A percentile compares a stretch with the other conserved stretches of the same genome.
Conservation (phyloP, 2,797 vertebrate genomes). For the Macropodus opercularis region DNA sequence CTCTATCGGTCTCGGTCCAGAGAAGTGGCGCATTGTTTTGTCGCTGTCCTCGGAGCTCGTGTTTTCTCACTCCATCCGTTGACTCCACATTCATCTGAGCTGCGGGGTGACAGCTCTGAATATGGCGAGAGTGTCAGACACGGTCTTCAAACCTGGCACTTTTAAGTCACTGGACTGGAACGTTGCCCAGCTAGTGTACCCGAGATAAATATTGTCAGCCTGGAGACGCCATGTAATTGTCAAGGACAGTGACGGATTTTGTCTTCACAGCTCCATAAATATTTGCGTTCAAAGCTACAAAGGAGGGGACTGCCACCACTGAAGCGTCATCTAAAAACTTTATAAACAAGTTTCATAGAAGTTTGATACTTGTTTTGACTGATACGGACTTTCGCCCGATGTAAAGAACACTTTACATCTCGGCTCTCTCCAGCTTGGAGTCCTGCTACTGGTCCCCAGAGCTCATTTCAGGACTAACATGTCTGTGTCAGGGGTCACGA, state of each 20-base stretch:
- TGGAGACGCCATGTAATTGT: constrained; percentile 42
- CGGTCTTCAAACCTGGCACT: constrained; percentile 34
- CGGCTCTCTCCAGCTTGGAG: constrained; percentile 42
- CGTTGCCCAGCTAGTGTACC: constrained; percentile 56
- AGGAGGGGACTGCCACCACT: constrained; percentile 33
- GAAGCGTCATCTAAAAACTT: constrained; percentile 17
- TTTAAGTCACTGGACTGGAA: constrained; percentile 54
- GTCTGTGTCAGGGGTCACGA: constrained; percentile 76
- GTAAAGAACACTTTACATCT: constrained; percentile 30
- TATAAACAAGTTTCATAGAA: constrained; percentile 7
- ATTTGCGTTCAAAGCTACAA: constrained; percentile 14
- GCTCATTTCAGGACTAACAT: constrained; percentile 61
- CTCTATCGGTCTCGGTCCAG: neutral
- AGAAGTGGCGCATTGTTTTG: neutral
- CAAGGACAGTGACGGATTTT: constrained; percentile 32
- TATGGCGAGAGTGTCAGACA: constrained; percentile 61
- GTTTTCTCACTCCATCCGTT: constrained; percentile 11
- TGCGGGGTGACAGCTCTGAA: constrained; percentile 34
- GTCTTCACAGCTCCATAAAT: constrained; percentile 22
- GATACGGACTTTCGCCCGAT: constrained; percentile 50
- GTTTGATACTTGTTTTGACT: neutral
- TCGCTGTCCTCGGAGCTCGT: neutral
- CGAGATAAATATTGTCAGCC: constrained; percentile 65
- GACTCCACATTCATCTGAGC: constrained; percentile 21
- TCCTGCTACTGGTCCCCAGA: constrained; percentile 33